phyloP scores from a whole-genome alignment of 2,113 vertebrate genomes.

The Nicator chloris region DNA sequence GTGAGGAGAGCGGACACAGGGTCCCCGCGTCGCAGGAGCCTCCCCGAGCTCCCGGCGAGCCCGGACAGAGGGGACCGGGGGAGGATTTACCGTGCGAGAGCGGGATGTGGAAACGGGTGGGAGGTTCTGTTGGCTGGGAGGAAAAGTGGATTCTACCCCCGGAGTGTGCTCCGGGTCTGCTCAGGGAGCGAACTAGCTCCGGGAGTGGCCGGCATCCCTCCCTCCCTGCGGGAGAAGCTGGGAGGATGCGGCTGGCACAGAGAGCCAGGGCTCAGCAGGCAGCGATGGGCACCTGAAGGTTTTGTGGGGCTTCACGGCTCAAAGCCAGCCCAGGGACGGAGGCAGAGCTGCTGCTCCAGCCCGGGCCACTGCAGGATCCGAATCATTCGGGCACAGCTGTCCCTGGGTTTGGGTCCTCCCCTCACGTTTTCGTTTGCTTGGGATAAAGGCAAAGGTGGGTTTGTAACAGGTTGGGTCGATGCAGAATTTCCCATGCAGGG shows the following conservation, averaged over 20 bases:
- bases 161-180: fast-evolving
- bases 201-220: neutral
- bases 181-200: neutral
- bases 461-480: neutral
- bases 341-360: neutral
- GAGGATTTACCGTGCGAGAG: neutral
- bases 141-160: fast-evolving
- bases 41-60: neutral
- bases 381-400: fast-evolving
- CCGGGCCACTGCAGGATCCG: fast-evolving
- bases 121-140: neutral
- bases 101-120: neutral
- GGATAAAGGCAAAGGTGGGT: neutral
- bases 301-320: neutral
- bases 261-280: neutral
- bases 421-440: fast-evolving
- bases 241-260: neutral
- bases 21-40: neutral
- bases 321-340: neutral
- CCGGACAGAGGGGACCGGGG: neutral
- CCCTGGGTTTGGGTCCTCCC: too few relatives aligned
- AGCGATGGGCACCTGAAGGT: neutral
- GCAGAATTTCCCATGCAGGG: neutral
- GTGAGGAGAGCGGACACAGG: neutral
- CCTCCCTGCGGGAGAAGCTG: neutral